Evolutionary conservation across 2,888 invertebrate species (phyloP), one percentile per base, ranked within the genome.

Genomic region (Cybosia mesomella): DNA sequence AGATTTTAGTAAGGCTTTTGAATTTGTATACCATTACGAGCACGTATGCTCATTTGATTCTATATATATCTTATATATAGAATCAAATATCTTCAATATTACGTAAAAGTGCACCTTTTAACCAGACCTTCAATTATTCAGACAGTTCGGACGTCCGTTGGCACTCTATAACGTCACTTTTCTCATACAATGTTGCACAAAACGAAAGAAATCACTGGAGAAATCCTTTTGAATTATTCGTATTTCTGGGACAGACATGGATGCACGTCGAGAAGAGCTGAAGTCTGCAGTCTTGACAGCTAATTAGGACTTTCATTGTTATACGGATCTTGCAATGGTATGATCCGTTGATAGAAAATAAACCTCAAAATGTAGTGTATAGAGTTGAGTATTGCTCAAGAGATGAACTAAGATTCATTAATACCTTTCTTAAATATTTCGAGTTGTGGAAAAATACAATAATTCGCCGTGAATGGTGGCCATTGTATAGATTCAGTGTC

Each of bases 401-500:
- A 49, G 10, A 66, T 49, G 63, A 66, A 67, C 73, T 75, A 87
- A 89, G 88, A 90, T 88, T 92, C 90, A 93, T 93, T 93, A 90
- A 92, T 90, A 86, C 89, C 87, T 91, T 93, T 91, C 93, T 94
- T 92, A 92, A 91, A 92, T 91, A 92, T 92, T 92, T 92, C 84
- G 90, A 92, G 91, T 90, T 87, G 87, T 91, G 92, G 91, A 95
- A 94, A 94, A 94, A 95, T 94, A 93, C 90, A 94, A 94, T 94
- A 94, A 95, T 93, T 92, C 89, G 85, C 85, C 86, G 84, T 91
- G 93, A 94, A 94, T 93, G 85, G 90, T 83, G 84, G 86, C 85
- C 81, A 93, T 95, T 95, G 95, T 95, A 92, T 93, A 91, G 92
- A 92, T 90, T 87, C 92, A 91, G 92, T 94, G 95, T 95, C 94